Percentiles rank a stretch among this genome's conserved stretches.
These are phyloP conservation scores for Pelodytes ibericus DNA, from an alignment of 2,797 vertebrate genomes.

Conservation along the genomic window DNA sequence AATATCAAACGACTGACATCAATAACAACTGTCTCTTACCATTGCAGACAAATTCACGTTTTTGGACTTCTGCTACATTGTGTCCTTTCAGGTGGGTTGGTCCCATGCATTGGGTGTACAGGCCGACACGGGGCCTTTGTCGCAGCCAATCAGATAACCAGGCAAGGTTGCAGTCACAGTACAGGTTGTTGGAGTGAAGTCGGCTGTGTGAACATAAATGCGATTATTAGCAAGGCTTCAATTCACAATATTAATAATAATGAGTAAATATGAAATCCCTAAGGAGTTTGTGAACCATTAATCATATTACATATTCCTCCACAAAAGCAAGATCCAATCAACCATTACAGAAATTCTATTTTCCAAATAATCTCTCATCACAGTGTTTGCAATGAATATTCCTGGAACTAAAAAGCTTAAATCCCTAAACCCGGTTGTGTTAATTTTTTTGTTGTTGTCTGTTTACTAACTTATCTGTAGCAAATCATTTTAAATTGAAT, in stretches of 20 bases:
- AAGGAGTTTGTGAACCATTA: too few species aligned
- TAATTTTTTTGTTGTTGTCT: conserved; percentile 5
- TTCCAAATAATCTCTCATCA: too few species aligned
- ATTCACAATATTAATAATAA: too few species aligned
- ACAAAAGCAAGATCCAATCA: too few species aligned
- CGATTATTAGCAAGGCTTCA: too few species aligned
- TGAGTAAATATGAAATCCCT: too few species aligned
- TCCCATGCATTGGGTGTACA: conserved; percentile 96
- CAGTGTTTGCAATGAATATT: not conserved
- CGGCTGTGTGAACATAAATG: conserved; percentile 73
- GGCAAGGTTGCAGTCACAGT: conserved; percentile 94
- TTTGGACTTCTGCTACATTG: conserved; percentile 96
- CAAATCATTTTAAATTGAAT: conserved; percentile 48
- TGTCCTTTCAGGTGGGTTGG: conserved; percentile 90
- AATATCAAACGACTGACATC: too few species aligned
- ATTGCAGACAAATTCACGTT: conserved; percentile 92
- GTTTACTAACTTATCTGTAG: conserved; percentile 38
- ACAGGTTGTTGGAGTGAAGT: conserved; percentile 96
- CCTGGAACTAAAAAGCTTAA: conserved; percentile 14
- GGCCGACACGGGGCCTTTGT: conserved; percentile 91
- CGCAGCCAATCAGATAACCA: conserved; percentile 98
- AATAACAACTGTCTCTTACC: conserved; percentile 86
- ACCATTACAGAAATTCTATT: too few species aligned
- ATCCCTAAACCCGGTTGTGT: too few species aligned
- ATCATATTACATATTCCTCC: too few species aligned